These are phyloP conservation scores for Peromyscus eremicus DNA, from an alignment of 2,797 vertebrate genomes.

Conservation along the genomic window DNA sequence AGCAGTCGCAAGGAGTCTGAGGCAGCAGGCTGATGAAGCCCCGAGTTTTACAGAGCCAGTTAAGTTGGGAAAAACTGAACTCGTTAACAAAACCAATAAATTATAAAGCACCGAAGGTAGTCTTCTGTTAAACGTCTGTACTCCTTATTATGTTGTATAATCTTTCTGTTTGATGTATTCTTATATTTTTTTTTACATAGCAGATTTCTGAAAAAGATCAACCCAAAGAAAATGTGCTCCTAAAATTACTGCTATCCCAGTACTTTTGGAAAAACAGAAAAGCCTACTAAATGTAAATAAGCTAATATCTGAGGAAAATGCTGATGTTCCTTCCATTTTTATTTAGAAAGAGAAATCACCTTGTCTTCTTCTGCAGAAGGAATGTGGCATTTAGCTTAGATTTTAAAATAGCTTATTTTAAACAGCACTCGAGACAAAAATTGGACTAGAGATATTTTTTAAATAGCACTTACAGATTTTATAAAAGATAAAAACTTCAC, in stretches of 20 bases:
- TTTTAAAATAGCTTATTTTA: slow-evolving; percentile 41
- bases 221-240: slow-evolving; percentile 24
- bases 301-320: slow-evolving; percentile 50
- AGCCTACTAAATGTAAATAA: not conserved
- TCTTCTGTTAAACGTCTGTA: slow-evolving; percentile 35
- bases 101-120: slow-evolving; percentile 17
- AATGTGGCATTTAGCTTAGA: slow-evolving; percentile 21
- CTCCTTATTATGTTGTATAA: not conserved
- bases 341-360: slow-evolving; percentile 46
- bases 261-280: slow-evolving; percentile 31
- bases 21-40: not conserved
- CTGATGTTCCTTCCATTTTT: slow-evolving; percentile 27
- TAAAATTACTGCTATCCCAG: slow-evolving; percentile 28
- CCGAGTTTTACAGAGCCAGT: not conserved
- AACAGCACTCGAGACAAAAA: not conserved
- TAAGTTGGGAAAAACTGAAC: slow-evolving; percentile 19
- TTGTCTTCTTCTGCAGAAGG: not conserved
- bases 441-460: not conserved
- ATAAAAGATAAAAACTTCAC: not conserved
- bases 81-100: slow-evolving; percentile 61
- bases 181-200: not conserved
- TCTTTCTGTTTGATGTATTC: slow-evolving; percentile 17
- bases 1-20: slow-evolving; percentile 35
- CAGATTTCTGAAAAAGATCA: slow-evolving; percentile 57
- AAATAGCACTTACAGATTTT: not conserved